These are phyloP conservation scores for Hyla sarda DNA, from an alignment of 2,113 vertebrate genomes.

Conservation along the genomic window DNA sequence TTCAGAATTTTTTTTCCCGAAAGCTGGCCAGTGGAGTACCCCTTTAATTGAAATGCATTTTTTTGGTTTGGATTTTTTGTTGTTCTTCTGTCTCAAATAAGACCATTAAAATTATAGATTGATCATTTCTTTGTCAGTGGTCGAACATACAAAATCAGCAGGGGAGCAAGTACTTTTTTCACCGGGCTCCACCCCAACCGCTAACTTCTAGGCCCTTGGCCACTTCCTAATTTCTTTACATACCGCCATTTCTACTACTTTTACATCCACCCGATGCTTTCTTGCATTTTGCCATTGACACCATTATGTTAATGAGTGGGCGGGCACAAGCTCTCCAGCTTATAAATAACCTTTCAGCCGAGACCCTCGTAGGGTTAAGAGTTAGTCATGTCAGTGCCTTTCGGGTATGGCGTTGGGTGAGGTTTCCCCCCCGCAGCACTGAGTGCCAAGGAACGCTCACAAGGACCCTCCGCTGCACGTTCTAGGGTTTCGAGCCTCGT, in stretches of 20 bases:
- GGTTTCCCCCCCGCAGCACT: slow-evolving; percentile 7
- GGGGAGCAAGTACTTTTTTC: too few relatives aligned
- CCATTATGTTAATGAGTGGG: slow-evolving; percentile 9
- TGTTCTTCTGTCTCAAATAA: too few relatives aligned
- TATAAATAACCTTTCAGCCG: background rate
- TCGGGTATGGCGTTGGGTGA: background rate
- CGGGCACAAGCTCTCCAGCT: background rate
- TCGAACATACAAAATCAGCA: too few relatives aligned
- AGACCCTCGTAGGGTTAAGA: slow-evolving; percentile 18
- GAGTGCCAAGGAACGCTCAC: slow-evolving; percentile 45
- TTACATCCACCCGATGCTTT: background rate
- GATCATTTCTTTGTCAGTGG: too few relatives aligned
- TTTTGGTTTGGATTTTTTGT: too few relatives aligned
- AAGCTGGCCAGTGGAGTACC: too few relatives aligned
- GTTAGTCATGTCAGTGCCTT: background rate
- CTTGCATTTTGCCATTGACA: background rate
- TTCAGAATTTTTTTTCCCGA: too few relatives aligned
- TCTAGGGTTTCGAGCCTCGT: slow-evolving; percentile 50
- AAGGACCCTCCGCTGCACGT: slow-evolving; percentile 25
- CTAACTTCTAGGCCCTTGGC: too few relatives aligned
- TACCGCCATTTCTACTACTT: background rate
- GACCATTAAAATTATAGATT: too few relatives aligned
- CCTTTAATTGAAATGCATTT: too few relatives aligned
- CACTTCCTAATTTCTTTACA: too few relatives aligned
- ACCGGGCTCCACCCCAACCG: too few relatives aligned